Percentiles rank a stretch among this genome's conserved stretches.
These are phyloP conservation scores for Rotaria sp. DNA, from an alignment of 2,888 invertebrate genomes.

Conservation along the genomic window DNA sequence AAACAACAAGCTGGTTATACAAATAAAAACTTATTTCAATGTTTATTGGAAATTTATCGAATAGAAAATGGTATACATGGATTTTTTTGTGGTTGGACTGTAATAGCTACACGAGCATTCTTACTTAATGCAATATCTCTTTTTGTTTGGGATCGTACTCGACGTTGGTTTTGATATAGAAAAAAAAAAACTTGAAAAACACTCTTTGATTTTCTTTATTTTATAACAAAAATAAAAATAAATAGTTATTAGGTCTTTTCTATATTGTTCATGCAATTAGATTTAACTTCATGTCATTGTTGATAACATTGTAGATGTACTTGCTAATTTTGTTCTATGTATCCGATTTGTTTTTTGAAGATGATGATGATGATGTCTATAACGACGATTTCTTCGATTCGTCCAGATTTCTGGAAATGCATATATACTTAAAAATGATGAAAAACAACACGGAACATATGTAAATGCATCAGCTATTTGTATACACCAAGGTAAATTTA, in stretches of 20 bases:
- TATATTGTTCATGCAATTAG: not conserved
- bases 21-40: not conserved
- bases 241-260: no score
- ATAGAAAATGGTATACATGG: not conserved
- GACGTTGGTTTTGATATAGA: not conserved
- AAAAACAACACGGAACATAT: conserved; percentile 28
- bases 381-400: not conserved
- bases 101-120: not conserved
- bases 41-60: not conserved
- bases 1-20: conserved; percentile 19
- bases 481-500: not conserved
- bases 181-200: no score
- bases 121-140: conserved; percentile 14
- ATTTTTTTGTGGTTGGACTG: conserved; percentile 15
- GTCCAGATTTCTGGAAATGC: conserved; percentile 10
- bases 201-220: no score
- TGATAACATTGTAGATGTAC: not conserved
- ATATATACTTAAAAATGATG: not conserved
- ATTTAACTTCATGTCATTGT: not conserved
- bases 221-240: no score
- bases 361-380: not conserved
- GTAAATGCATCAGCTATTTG: not conserved
- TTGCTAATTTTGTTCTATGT: not conserved
- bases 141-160: not conserved
- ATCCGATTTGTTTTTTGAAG: not conserved